A percentile compares a stretch with the other conserved stretches of the same genome.
phyloP scores from a whole-genome alignment of 2,797 vertebrate genomes.

The Acropternis orthonyx region DNA sequence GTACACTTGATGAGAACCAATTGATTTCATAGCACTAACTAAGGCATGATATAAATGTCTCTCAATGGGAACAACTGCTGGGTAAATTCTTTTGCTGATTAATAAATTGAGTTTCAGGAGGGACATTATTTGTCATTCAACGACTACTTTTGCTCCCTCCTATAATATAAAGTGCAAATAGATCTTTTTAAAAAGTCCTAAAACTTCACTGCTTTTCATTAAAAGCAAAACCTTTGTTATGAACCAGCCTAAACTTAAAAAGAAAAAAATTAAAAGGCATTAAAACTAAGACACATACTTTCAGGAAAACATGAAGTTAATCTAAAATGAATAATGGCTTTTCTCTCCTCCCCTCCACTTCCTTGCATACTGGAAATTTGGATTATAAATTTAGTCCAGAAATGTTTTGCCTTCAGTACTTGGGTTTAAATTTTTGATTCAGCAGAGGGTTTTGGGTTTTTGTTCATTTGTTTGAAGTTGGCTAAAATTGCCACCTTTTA shows the following conservation, averaged over 20 bases:
- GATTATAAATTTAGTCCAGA: neutral
- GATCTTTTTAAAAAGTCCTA: fast-evolving
- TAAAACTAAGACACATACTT: neutral
- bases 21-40: constrained; percentile 14
- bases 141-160: neutral
- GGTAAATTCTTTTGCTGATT: constrained; percentile 10
- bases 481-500: neutral
- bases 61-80: neutral
- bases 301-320: neutral
- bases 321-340: neutral
- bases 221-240: neutral
- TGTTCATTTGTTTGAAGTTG: neutral
- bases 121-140: neutral
- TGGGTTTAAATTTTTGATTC: neutral
- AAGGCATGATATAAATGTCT: neutral
- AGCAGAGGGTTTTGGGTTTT: fast-evolving
- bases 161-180: neutral
- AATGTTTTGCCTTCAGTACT: neutral
- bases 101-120: neutral
- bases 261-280: neutral
- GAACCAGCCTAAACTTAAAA: neutral
- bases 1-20: neutral
- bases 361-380: neutral
- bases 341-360: neutral
- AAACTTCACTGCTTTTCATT: neutral